Evolutionary conservation across 2,888 invertebrate genomes (phyloP), one percentile per base, ranked within the genome.

Genomic region (Bellardia pandia): DNA sequence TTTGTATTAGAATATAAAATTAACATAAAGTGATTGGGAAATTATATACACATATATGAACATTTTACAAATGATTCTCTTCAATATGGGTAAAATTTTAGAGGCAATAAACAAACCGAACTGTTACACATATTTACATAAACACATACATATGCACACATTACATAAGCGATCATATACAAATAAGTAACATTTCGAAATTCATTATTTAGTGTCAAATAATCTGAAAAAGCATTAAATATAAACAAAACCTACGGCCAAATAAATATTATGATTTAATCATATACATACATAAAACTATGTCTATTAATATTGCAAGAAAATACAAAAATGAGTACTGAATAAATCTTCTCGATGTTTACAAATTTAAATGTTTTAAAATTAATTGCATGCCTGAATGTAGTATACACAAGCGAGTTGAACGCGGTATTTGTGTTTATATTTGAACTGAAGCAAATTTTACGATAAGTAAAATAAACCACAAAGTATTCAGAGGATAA

Each of bases 281-380:
- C 75, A 60, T 51, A 68, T 82, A 81, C 75, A 75, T 82, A 69
- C 75, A 75, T 82, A 69, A 53, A 75, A 69, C 74, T 68, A 82
- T 82, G 82, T 82, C 82, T 82, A 82, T 82, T 81, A 81, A 75
- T 69, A 82, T 75, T 48, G 42, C 45, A 75, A 48, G 60, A 68
- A 75, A 81, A 68, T 42, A 72, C 23, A 80, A n/a, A 80, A 80
- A 74, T 80, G 62, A 62, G 68, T 82, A 82, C 68, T 69, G 53
- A 82, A 82, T 82, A 82, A 82, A 75, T 69, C 71, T 68, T 82
- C 82, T 82, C 68, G 75, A 82, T 82, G 82, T 82, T 82, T 82
- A 75, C 56, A 75, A 82, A 75, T 68, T 48, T 58, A 60, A 74
- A 58, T 80, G 60, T n/a, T 75, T 33, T 30, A 75, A 58, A 74